Conservation (phyloP, 2,113 vertebrate genomes). For the Ceratotherium simum region DNA sequence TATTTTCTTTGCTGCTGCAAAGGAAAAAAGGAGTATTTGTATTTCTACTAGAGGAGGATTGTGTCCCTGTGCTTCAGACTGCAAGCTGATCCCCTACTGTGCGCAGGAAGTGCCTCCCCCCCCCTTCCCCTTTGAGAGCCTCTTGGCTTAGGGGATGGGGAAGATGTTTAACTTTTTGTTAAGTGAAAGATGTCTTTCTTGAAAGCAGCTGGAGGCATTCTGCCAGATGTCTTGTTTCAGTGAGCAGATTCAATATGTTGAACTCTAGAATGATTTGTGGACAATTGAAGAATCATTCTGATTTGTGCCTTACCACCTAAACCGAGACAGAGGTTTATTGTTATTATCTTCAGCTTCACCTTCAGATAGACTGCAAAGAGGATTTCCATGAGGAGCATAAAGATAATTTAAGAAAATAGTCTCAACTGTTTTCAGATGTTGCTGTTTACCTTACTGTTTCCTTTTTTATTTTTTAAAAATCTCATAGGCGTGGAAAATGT, state of each 20-base stretch:
- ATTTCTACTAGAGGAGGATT: neutral
- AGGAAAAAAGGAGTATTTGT: slow-evolving; percentile 49
- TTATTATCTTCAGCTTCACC: neutral
- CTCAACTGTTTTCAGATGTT: neutral
- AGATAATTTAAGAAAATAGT: neutral
- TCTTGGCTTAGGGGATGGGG: neutral
- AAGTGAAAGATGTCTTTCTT: slow-evolving; percentile 46
- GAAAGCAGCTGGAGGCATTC: neutral
- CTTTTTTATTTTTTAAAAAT: slow-evolving; percentile 44
- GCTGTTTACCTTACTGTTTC: slow-evolving; percentile 36
- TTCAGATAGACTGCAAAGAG: neutral
- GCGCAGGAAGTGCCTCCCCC: slow-evolving; percentile 55
- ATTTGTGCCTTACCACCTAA: neutral
- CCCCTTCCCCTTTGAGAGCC: neutral
- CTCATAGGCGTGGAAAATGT: slow-evolving; percentile 95
- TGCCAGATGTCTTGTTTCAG: neutral
- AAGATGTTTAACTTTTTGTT: neutral
- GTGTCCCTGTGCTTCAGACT: neutral
- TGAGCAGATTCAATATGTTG: neutral
- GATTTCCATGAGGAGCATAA: rapidly evolving
- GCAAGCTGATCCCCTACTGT: slow-evolving; percentile 63
- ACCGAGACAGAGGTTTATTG: neutral
- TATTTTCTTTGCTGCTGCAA: slow-evolving; percentile 53
- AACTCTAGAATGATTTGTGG: neutral
- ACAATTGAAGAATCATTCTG: neutral